Base-by-base conservation (phyloP, 2,113 vertebrate genomes). In the Caretta caretta region DNA sequence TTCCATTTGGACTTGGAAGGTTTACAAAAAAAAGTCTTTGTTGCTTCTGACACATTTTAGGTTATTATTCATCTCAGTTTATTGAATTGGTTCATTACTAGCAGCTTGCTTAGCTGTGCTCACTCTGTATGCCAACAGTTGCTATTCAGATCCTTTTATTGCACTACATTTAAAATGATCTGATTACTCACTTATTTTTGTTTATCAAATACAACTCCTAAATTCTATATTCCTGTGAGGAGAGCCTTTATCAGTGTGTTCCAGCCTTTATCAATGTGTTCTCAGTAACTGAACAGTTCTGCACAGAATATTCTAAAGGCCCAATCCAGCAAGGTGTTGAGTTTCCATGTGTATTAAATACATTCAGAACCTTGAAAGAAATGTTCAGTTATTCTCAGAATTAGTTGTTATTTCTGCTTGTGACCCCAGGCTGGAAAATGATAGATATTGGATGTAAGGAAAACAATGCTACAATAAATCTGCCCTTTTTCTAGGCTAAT, bases 41-140 rank as follows among this genome's bases (percentile, higher is more conserved):
- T 88, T 97, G 93, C 92, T 50, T 90, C 72, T 88, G 87, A 93
- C 9, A 1, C n/a, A 59, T 50, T 27, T 49, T 6, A 80, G 7
- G 65, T 48, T 95, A 53, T 83, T 95, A 92, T 56, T 78, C 27
- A 84, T 92, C 94, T 93, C 2, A n/a, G 56, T 93, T 95, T 92
- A 29, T 51, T 88, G 93, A 95, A 82, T 89, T 35, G 72, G 72
- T 87, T 92, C 38, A 76, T 92, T 86, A 53, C 8, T 35, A 76
- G 5, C 1, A 1, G 82, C 91, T 93, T 42, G 80, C 93, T 95
- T 88, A 83, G 12, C 19, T 88, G 10, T 91, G 48, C 42, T 82
- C 35, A 46, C 56, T 48, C 11, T 82, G 2, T 62, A 27, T 86
- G 80, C n/a, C 62, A 84, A 11, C 56, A 76, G 46, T 25, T 91